A percentile compares a stretch with the other conserved stretches of the same genome.
phyloP scores from a whole-genome alignment of 2,888 invertebrate genomes.

The Eristalis tenax region DNA sequence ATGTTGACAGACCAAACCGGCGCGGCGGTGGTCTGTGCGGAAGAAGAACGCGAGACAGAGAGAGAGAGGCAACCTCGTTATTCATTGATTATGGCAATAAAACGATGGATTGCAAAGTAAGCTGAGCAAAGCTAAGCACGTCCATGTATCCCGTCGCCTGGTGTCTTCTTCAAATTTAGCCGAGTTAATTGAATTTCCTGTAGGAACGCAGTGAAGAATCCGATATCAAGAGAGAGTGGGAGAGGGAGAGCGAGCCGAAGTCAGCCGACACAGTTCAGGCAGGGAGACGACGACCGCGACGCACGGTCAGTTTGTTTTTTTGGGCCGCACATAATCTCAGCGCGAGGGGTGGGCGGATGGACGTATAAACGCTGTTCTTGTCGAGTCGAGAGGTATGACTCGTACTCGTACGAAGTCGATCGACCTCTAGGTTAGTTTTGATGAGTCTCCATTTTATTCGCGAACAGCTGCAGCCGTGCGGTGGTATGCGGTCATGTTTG shows the following conservation, averaged over 20 bases:
- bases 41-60: slow-evolving; percentile 47
- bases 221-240: slow-evolving; percentile 46
- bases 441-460: slow-evolving; percentile 14
- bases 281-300: not conserved
- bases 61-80: slow-evolving; percentile 66
- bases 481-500: not conserved
- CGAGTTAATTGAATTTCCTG: slow-evolving; percentile 71
- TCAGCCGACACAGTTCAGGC: not conserved
- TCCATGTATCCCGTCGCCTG: slow-evolving; percentile 33
- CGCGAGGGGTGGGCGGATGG: not conserved
- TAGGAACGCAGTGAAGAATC: slow-evolving; percentile 60
- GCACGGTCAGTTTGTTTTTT: not conserved
- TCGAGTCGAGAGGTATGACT: slow-evolving; percentile 6
- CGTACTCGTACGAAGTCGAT: not conserved
- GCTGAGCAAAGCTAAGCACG: slow-evolving; percentile 38
- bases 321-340: too few species aligned
- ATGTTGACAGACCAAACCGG: slow-evolving; percentile 28
- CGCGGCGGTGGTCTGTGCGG: not conserved
- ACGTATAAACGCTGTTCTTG: not conserved
- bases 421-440: slow-evolving; percentile 16
- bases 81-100: slow-evolving; percentile 69
- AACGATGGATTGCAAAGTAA: slow-evolving; percentile 67
- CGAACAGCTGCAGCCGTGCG: not conserved
- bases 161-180: slow-evolving; percentile 64
- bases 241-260: not conserved